phyloP scores from a whole-genome alignment of 2,113 vertebrate genomes.

The Dasyurus viverrinus region DNA sequence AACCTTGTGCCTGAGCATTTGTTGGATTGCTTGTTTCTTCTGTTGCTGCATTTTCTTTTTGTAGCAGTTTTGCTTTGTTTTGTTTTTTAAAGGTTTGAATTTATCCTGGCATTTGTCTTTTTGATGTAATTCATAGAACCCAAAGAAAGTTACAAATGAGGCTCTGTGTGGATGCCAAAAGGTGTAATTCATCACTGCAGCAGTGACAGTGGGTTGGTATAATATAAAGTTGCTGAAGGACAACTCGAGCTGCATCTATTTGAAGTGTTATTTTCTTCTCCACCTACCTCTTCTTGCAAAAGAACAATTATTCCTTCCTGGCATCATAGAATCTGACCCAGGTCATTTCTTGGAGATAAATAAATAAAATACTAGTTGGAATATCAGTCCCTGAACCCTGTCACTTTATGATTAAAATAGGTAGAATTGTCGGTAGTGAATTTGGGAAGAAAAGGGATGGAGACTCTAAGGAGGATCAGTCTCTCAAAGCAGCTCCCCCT shows the following conservation, averaged over 20 bases:
- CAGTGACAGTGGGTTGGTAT: background rate
- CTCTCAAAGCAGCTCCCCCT: background rate
- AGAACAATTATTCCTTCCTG: slow-evolving; percentile 35
- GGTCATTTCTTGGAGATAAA: slow-evolving; percentile 54
- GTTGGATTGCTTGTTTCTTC: background rate
- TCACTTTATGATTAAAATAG: slow-evolving; percentile 53
- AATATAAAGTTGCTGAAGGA: background rate
- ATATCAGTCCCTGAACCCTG: slow-evolving; percentile 51
- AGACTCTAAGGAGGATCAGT: background rate
- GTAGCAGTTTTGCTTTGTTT: background rate
- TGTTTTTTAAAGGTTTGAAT: slow-evolving; percentile 44
- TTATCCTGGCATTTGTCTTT: slow-evolving; percentile 63
- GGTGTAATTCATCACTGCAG: slow-evolving; percentile 50
- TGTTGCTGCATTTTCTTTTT: background rate
- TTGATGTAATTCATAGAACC: slow-evolving; percentile 51
- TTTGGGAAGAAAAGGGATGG: background rate
- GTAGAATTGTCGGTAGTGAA: background rate
- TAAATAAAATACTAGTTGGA: slow-evolving; percentile 55
- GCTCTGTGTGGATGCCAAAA: slow-evolving; percentile 50
- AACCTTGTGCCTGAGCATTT: background rate
- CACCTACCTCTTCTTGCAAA: slow-evolving; percentile 30
- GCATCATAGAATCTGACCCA: slow-evolving; percentile 34
- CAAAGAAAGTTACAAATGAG: slow-evolving; percentile 55
- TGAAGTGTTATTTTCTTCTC: slow-evolving; percentile 9
- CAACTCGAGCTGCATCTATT: background rate